Percentiles rank a stretch among this genome's conserved stretches.
Evolutionary conservation across 2,113 vertebrate species (phyloP).

Genomic region (Ophthalmolycus amberensis): DNA sequence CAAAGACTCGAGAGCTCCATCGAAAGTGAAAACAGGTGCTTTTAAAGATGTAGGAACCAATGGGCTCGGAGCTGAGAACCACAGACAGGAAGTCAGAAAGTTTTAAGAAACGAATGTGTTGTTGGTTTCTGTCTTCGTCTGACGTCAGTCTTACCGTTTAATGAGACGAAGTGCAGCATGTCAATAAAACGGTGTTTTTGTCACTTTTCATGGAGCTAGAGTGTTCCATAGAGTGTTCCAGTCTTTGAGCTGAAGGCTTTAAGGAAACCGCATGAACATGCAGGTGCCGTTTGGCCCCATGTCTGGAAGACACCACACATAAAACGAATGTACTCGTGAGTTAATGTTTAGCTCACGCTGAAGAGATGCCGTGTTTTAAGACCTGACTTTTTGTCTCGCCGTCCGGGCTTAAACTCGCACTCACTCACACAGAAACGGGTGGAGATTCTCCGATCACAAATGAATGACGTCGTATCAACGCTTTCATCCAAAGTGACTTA

Average conservation of each 20-base stretch:
- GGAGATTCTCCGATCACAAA: constrained; percentile 57
- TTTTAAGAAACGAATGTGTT: background rate
- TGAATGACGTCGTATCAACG: constrained; percentile 26
- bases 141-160: background rate
- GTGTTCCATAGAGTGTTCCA: background rate
- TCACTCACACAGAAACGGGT: constrained; percentile 49
- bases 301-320: constrained; percentile 29
- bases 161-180: too few species aligned
- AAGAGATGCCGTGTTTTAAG: constrained; percentile 23
- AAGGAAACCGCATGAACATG: background rate
- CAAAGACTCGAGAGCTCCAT: background rate
- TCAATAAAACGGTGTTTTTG: background rate
- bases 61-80: background rate
- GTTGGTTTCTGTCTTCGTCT: background rate
- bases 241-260: background rate
- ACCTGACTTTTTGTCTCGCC: background rate
- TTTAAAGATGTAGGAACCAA: background rate
- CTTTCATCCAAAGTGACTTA: constrained; percentile 57
- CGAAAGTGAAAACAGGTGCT: background rate
- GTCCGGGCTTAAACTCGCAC: background rate
- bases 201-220: background rate
- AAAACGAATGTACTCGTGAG: constrained; percentile 63
- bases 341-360: constrained; percentile 14
- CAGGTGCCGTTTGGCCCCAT: constrained; percentile 3
- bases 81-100: background rate